Base-by-base conservation (phyloP, 1,140 invertebrate species). In the Orius laevigatus region DNA sequence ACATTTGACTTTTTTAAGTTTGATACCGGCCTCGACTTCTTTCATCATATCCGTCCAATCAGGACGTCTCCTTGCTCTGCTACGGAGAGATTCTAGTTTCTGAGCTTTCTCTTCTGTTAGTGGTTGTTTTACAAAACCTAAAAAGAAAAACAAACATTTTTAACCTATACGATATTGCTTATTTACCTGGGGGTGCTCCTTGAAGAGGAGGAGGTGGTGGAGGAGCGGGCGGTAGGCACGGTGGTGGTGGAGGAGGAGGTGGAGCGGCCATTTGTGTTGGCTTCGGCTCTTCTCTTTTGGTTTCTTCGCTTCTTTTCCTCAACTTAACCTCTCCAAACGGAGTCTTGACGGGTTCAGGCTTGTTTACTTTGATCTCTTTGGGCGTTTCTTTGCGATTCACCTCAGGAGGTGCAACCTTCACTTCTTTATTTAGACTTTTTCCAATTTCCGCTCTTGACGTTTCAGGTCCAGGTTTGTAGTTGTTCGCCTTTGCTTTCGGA, bases 31-130 rank as follows among this genome's bases (percentile, higher is more conserved):
- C 60, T 88, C 85, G 5, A 89, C 79, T 63, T 90, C 84, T 62
- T 87, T 87, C 79, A 90, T 85, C 77, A 90, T 81, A 50, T 78
- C 73, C 11, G 76, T 80, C 85, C 85, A 90, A 58, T 90, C 87
- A 1, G 86, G 87, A 51, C 85, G 70, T 60, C 70, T 77, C 56
- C 84, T 71, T 2, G 85, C 82, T 56, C 83, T 71, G 56, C 78
- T 79, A 59, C 74, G 73, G 35, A 80, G 63, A 53, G 69, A 61
- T 36, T 76, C 81, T 44, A 85, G 53, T 58, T 57, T 59, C 14
- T 51, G 50, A 36, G 51, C 53, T 52, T 59, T 57, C 20, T 55
- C 52, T 41, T 47, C 33, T 1, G 55, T 51, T 11, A 54, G 33
- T n/a, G 58, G 54, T 40, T 50, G 52, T 33, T 32, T 48, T 2